These are phyloP conservation scores for Trichonephila clavata DNA, from an alignment of 1,140 invertebrate species.

Conservation along the genomic window DNA sequence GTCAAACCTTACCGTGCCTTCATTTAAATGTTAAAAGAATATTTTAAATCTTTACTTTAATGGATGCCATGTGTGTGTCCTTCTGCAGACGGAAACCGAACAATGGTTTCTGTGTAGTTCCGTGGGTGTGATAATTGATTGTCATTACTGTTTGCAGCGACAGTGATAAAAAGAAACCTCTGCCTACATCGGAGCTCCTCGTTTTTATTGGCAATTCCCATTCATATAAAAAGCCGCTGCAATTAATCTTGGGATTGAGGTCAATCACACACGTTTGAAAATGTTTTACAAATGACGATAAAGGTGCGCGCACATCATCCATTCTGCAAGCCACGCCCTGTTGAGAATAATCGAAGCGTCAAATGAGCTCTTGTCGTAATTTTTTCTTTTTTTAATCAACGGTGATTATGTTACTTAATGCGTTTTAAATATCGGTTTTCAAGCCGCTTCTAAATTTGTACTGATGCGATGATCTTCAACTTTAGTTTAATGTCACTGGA, in stretches of 20 bases:
- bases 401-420: not conserved
- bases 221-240: not conserved
- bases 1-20: no score
- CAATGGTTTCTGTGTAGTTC: not conserved
- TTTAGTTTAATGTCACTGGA: no score
- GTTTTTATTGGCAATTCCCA: not conserved
- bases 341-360: not conserved
- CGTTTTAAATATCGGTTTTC: not conserved
- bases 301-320: not conserved
- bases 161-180: not conserved
- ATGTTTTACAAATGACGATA: not conserved
- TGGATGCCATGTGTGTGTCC: not conserved
- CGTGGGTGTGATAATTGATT: not conserved
- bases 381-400: no score
- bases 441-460: no score
- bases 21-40: not conserved
- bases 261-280: not conserved
- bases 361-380: not conserved
- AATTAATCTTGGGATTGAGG: not conserved
- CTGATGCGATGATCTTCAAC: no score
- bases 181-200: not conserved
- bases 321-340: not conserved
- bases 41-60: not conserved
- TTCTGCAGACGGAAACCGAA: not conserved
- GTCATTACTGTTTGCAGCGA: not conserved